phyloP scores from a whole-genome alignment of 2,797 vertebrate species.

The Allobates femoralis region DNA sequence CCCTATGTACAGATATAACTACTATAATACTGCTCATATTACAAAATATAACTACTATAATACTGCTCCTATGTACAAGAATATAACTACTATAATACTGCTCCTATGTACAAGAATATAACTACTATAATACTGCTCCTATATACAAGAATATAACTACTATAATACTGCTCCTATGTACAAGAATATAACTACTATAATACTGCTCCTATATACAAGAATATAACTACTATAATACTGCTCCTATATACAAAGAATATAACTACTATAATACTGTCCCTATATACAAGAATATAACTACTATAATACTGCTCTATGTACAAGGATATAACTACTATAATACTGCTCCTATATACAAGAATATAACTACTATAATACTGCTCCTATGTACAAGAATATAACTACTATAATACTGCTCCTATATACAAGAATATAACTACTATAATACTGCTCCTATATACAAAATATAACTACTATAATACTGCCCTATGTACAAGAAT shows the following conservation, averaged over 20 bases:
- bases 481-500: conserved; percentile 3
- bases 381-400: background rate
- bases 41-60: conserved; percentile 17
- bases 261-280: background rate
- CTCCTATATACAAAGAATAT: conserved; percentile 6
- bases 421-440: conserved; percentile 13
- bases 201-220: conserved; percentile 2
- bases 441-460: background rate
- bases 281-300: no score
- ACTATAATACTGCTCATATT: conserved; percentile 10
- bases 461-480: conserved; percentile 3
- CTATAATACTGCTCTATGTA: no score
- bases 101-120: background rate
- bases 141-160: conserved; percentile 12
- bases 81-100: conserved; percentile 21
- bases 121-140: conserved; percentile 14
- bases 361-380: conserved; percentile 16
- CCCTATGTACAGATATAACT: conserved; percentile 5
- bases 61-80: conserved; percentile 5
- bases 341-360: conserved; percentile 1
- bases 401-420: conserved; percentile 5
- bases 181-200: conserved; percentile 13
- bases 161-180: background rate
- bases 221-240: conserved; percentile 20
- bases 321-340: conserved; percentile 15